Evolutionary conservation across 2,797 vertebrate species (phyloP).

Genomic region (Brachymystax lenok): DNA sequence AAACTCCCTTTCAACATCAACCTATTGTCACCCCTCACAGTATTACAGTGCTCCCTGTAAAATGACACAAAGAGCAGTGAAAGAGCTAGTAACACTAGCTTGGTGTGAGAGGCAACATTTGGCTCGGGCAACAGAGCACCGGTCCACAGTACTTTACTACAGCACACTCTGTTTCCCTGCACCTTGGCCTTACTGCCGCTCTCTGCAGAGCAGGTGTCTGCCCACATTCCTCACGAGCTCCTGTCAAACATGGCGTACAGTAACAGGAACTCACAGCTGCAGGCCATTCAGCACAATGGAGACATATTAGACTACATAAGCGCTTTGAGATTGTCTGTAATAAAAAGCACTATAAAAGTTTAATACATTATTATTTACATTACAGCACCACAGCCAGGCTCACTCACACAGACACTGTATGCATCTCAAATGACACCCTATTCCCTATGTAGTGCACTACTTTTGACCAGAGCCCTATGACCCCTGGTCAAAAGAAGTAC

Average conservation of each 20-base stretch:
- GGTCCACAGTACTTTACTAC: conserved; percentile 34
- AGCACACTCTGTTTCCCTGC: conserved; percentile 39
- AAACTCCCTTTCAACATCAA: conserved; percentile 51
- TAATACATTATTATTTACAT: too few species aligned
- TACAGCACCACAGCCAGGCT: too few species aligned
- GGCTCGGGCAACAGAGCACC: conserved; percentile 33
- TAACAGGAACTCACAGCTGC: conserved; percentile 64
- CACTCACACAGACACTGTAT: too few species aligned
- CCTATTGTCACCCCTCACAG: conserved; percentile 58
- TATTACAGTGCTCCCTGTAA: conserved; percentile 54
- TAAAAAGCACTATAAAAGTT: too few species aligned
- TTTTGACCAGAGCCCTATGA: too few species aligned
- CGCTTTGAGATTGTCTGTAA: too few species aligned
- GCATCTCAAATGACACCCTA: conserved; percentile 1
- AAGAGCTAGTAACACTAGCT: conserved; percentile 61
- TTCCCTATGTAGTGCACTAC: background rate
- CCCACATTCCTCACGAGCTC: conserved; percentile 64
- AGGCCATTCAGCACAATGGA: conserved; percentile 49
- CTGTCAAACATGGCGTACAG: conserved; percentile 64
- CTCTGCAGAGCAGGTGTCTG: conserved; percentile 62
- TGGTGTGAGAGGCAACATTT: conserved; percentile 54
- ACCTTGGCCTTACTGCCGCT: conserved; percentile 40
- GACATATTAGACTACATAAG: conserved; percentile 35
- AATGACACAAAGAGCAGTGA: conserved; percentile 50
- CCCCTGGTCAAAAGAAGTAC: background rate